These are phyloP conservation scores for Lampris incognitus DNA, from an alignment of 2,113 vertebrate genomes.

Conservation along the genomic window DNA sequence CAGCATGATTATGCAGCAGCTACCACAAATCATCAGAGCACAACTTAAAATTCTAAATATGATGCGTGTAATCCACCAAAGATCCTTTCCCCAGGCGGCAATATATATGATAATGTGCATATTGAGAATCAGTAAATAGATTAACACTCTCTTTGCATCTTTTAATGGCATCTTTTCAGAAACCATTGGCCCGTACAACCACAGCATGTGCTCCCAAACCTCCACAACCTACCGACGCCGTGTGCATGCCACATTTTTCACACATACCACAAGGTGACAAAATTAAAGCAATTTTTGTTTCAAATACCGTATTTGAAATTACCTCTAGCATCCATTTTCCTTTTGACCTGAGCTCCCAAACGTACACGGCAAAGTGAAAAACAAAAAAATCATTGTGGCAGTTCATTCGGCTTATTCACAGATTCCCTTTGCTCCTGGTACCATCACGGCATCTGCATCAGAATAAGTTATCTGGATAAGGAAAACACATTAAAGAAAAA, in stretches of 20 bases:
- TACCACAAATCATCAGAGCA: constrained; percentile 16
- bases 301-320: no score
- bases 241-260: constrained; percentile 11
- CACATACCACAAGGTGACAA: background rate
- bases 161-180: background rate
- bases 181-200: constrained; percentile 4
- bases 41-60: constrained; percentile 22
- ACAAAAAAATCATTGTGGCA: no score
- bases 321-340: no score
- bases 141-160: background rate
- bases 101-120: constrained; percentile 27
- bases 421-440: no score
- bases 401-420: no score
- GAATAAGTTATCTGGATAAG: no score
- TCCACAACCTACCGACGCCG: background rate
- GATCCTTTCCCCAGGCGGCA: background rate
- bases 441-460: no score
- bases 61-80: background rate
- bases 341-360: no score
- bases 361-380: no score
- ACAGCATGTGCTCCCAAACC: constrained; percentile 7
- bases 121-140: constrained; percentile 12
- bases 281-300: no score
- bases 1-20: constrained; percentile 1
- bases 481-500: no score